Conservation (phyloP, 2,113 vertebrate genomes). For the Leptosomus discolor region DNA sequence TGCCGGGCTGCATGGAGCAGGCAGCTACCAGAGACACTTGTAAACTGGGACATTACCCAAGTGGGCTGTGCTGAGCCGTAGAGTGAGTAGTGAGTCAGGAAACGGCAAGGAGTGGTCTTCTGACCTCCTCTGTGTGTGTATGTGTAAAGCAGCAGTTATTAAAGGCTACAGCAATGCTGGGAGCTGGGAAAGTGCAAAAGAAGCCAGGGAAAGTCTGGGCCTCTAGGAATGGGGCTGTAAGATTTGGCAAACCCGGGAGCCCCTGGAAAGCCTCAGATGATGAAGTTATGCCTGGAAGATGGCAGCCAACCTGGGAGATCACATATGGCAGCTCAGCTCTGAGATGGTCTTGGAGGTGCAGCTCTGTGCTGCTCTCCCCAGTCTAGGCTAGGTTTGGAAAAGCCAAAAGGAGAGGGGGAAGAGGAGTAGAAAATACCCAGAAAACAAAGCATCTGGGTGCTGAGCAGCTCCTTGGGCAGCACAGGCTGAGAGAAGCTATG, state of each 20-base stretch:
- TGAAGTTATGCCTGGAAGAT: neutral
- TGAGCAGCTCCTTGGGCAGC: neutral
- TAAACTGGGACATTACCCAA: neutral
- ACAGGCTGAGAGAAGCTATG: fast-evolving
- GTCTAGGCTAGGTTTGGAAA: neutral
- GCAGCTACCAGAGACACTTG: neutral
- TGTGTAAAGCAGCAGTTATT: neutral
- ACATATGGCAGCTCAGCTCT: neutral
- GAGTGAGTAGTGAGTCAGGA: neutral
- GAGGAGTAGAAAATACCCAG: neutral
- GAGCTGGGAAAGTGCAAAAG: neutral
- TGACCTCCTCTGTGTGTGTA: neutral
- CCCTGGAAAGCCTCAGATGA: neutral
- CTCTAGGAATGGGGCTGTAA: neutral
- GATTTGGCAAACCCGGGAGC: neutral
- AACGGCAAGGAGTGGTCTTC: neutral
- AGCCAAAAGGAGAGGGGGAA: neutral
- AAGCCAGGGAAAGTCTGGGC: neutral
- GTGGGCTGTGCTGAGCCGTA: neutral
- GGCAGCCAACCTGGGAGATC: neutral
- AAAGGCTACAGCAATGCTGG: neutral
- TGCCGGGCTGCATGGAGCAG: fast-evolving
- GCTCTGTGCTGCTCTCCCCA: neutral
- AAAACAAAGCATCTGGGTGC: neutral
- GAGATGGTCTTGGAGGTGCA: neutral